Percentiles rank a stretch among this genome's conserved stretches.
Conservation (phyloP, 2,113 vertebrate species). For the Dunckerocampus dactyliophorus region DNA sequence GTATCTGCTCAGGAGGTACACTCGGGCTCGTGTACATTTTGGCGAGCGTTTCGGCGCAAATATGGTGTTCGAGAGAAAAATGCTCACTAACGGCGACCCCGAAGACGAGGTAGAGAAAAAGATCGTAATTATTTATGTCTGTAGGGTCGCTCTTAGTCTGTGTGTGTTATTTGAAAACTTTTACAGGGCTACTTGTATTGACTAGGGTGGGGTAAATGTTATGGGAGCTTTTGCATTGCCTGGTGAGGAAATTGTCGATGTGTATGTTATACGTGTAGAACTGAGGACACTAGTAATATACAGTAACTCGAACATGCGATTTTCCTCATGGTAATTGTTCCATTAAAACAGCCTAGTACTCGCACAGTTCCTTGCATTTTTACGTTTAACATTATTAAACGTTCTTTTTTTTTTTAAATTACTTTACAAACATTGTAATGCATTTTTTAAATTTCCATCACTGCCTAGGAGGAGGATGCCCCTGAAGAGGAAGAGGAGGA, state of each 20-base stretch:
- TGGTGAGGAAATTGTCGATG: no score
- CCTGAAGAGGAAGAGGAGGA: constrained; percentile 51
- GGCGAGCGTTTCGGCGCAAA: background rate
- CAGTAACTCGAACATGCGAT: no score
- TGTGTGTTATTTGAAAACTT: constrained; percentile 3
- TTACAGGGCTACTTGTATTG: background rate
- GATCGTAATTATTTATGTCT: background rate
- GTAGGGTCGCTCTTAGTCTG: background rate
- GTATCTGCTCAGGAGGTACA: fast-evolving
- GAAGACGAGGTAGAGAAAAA: constrained; percentile 58
- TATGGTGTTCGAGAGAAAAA: constrained; percentile 67
- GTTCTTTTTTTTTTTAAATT: background rate
- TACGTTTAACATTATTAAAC: background rate
- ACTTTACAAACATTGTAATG: background rate
- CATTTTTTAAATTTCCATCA: background rate
- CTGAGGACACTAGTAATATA: no score
- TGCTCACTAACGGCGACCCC: constrained; percentile 58
- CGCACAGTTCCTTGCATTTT: background rate
- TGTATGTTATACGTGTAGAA: no score
- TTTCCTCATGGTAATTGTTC: no score
- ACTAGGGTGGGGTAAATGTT: background rate
- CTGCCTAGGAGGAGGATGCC: constrained; percentile 44
- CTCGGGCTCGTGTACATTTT: background rate
- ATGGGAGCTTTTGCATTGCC: background rate
- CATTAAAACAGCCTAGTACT: no score